A percentile compares a stretch with the other conserved stretches of the same genome.
Evolutionary conservation across 2,888 invertebrate genomes (phyloP).

Genomic region (Eilema sororculum): DNA sequence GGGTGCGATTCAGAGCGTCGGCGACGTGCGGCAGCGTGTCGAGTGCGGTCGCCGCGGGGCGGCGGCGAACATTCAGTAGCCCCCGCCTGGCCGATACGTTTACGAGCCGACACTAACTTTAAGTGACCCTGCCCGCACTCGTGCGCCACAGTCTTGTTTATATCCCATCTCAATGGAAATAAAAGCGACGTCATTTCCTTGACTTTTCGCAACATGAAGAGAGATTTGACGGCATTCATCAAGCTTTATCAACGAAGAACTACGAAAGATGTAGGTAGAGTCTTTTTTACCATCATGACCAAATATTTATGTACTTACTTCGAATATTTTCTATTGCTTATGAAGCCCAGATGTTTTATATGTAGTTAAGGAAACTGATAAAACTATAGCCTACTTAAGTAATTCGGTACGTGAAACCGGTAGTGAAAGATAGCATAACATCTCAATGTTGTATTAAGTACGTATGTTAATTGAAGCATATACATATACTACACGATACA

Average conservation of each 20-base stretch:
- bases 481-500: neutral
- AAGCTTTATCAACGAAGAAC: conserved; percentile 24
- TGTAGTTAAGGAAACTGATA: neutral
- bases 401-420: too few species aligned
- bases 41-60: conserved; percentile 86
- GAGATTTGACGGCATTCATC: conserved; percentile 36
- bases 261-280: conserved; percentile 14
- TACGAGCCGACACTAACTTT: conserved; percentile 85
- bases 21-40: conserved; percentile 85
- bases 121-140: conserved; percentile 81
- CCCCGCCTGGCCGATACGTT: conserved; percentile 80
- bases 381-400: neutral
- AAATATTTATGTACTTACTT: neutral
- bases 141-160: conserved; percentile 78
- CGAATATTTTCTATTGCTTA: neutral
- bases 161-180: conserved; percentile 80
- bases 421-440: neutral
- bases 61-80: conserved; percentile 68
- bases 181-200: conserved; percentile 68
- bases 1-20: conserved; percentile 85
- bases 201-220: conserved; percentile 50
- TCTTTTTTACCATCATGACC: neutral
- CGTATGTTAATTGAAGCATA: neutral
- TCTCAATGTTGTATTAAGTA: neutral
- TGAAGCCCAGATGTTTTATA: neutral